phyloP scores from a whole-genome alignment of 23 tunicate species.

The Ascidia mentula region DNA sequence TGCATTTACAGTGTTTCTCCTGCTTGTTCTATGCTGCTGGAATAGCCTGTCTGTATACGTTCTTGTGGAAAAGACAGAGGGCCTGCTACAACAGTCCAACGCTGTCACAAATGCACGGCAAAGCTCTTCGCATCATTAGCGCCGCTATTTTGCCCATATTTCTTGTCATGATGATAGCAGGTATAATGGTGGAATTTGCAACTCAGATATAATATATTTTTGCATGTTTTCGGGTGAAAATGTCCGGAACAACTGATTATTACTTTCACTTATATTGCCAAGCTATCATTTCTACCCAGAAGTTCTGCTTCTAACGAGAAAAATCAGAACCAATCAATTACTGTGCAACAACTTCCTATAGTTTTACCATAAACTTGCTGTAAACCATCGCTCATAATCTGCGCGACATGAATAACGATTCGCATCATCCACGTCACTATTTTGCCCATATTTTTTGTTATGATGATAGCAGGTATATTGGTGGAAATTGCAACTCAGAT shows the following conservation, averaged over 20 bases:
- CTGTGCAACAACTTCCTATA: no score
- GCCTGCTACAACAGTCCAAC: constrained; percentile 76
- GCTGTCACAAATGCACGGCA: constrained; percentile 44
- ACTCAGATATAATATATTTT: no score
- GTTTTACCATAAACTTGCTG: no score
- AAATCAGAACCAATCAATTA: no score
- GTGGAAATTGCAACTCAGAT: no score
- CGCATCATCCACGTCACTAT: constrained; percentile 38
- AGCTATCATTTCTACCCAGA: no score
- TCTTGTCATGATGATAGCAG: constrained; percentile 46
- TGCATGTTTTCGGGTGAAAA: no score
- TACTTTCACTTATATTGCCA: no score
- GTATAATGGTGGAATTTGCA: no score
- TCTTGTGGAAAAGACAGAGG: constrained; percentile 83
- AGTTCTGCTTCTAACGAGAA: no score
- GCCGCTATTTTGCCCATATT: constrained; percentile 66
- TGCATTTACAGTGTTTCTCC: constrained; percentile 36
- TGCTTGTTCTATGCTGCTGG: constrained; percentile 77
- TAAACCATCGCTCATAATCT: no score
- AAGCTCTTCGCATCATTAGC: constrained; percentile 41
- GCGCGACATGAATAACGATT: constrained; percentile 33
- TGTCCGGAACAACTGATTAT: no score
- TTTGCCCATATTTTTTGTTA: constrained; percentile 61
- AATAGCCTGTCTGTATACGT: constrained; percentile 42
- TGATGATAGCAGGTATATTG: constrained; percentile 53